Conservation (phyloP, 2,797 vertebrate genomes). For the Gephyroberyx darwinii region DNA sequence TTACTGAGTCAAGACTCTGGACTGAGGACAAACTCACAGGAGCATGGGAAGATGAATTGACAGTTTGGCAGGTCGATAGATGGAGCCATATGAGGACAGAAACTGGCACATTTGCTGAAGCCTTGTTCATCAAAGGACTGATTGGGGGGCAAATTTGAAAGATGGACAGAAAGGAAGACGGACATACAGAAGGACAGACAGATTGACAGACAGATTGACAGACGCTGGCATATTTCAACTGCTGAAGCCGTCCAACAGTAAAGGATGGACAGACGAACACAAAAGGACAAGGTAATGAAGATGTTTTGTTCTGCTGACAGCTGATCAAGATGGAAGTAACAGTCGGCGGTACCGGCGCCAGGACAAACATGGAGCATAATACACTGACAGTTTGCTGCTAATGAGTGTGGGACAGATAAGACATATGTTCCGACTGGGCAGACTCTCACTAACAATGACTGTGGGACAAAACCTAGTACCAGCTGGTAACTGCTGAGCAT, state of each 20-base stretch:
- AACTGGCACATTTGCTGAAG: constrained; percentile 37
- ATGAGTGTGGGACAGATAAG: constrained; percentile 47
- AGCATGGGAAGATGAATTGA: constrained; percentile 35
- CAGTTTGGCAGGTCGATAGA: constrained; percentile 29
- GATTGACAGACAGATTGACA: constrained; percentile 17
- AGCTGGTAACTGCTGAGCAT: constrained; percentile 54
- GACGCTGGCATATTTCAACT: constrained; percentile 17
- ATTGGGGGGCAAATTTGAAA: constrained; percentile 33
- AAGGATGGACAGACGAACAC: constrained; percentile 6
- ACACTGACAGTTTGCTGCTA: constrained; percentile 36
- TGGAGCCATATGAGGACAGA: constrained; percentile 10
- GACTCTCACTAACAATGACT: constrained; percentile 26
- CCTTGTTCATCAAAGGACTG: constrained; percentile 17
- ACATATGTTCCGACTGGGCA: constrained; percentile 44
- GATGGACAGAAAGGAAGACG: constrained; percentile 23
- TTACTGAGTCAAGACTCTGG: background rate
- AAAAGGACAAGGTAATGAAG: constrained; percentile 28
- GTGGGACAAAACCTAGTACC: constrained; percentile 33
- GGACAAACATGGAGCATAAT: constrained; percentile 46
- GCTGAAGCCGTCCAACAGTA: constrained; percentile 14
- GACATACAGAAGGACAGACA: constrained; percentile 17
- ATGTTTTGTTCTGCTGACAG: constrained; percentile 8
- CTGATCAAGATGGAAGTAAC: constrained; percentile 38
- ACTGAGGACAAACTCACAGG: constrained; percentile 32
- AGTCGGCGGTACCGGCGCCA: constrained; percentile 13